Evolutionary conservation across 2,888 invertebrate genomes (phyloP).

Genomic region (Acanthosoma haemorrhoidale): DNA sequence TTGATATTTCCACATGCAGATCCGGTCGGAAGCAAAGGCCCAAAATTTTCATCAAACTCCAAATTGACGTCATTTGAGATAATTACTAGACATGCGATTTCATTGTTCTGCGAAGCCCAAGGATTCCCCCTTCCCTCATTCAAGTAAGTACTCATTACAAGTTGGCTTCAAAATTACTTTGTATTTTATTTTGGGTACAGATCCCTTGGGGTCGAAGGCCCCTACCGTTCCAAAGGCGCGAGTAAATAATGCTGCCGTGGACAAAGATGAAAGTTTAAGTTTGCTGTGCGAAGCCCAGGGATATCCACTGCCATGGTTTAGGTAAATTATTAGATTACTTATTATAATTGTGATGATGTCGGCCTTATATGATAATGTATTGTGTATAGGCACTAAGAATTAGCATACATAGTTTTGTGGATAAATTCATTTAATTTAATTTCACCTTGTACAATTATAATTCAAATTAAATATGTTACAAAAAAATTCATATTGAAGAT

Average conservation of each 20-base stretch:
- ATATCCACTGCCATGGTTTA: conserved; percentile 54
- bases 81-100: conserved; percentile 47
- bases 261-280: conserved; percentile 19
- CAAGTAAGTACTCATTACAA: conserved; percentile 45
- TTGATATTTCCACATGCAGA: conserved; percentile 47
- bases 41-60: conserved; percentile 54
- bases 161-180: background rate
- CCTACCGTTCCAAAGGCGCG: conserved; percentile 32
- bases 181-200: background rate
- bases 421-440: too few relatives aligned
- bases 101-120: conserved; percentile 54
- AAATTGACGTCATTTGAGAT: conserved; percentile 42
- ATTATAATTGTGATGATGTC: background rate
- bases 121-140: conserved; percentile 53
- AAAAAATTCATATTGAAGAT: too few relatives aligned
- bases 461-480: too few relatives aligned
- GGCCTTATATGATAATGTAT: background rate
- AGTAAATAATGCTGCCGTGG: conserved; percentile 22
- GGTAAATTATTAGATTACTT: conserved; percentile 45
- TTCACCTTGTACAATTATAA: too few relatives aligned
- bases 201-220: conserved; percentile 35
- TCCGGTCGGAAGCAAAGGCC: conserved; percentile 60
- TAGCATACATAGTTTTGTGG: too few relatives aligned
- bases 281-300: conserved; percentile 56
- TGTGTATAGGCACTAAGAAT: background rate